Conservation (phyloP, 1,140 invertebrate genomes). For the Leptopilina boulardi region DNA sequence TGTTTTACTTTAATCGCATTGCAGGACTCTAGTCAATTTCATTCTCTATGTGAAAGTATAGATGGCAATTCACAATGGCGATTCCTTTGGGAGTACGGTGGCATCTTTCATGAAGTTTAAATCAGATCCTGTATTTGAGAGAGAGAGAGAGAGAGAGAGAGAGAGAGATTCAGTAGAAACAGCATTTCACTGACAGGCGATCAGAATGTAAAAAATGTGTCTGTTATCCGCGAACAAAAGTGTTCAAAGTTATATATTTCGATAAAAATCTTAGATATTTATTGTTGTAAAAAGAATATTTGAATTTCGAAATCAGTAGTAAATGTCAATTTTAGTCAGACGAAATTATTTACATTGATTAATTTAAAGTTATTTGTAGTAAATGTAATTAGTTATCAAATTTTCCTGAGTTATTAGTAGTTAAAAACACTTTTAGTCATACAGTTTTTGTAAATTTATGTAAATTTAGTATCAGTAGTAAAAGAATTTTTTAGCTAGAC, state of each 20-base stretch:
- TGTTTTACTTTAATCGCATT: slow-evolving; percentile 29
- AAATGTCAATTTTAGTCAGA: too few species aligned
- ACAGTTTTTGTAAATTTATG: too few species aligned
- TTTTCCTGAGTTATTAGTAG: too few species aligned
- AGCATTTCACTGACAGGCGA: background rate
- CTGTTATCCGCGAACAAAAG: background rate
- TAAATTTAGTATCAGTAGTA: too few species aligned
- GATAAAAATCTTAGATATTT: too few species aligned
- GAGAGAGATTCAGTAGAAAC: background rate
- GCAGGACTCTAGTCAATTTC: background rate
- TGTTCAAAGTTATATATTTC: background rate
- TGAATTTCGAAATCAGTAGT: too few species aligned
- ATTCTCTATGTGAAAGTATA: slow-evolving; percentile 24
- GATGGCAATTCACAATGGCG: slow-evolving; percentile 24
- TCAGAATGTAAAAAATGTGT: background rate
- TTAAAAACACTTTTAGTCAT: too few species aligned
- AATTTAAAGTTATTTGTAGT: too few species aligned
- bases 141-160: too few species aligned
- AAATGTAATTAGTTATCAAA: too few species aligned
- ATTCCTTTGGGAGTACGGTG: slow-evolving; percentile 21
- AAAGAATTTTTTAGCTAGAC: too few species aligned
- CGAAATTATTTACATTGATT: too few species aligned
- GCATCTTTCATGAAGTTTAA: slow-evolving; percentile 15
- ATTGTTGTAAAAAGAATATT: background rate
- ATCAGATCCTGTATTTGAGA: background rate